Percentiles rank a stretch among this genome's conserved stretches.
Evolutionary conservation across 2,797 vertebrate genomes (phyloP).

Genomic region (Tolypeutes matacus): DNA sequence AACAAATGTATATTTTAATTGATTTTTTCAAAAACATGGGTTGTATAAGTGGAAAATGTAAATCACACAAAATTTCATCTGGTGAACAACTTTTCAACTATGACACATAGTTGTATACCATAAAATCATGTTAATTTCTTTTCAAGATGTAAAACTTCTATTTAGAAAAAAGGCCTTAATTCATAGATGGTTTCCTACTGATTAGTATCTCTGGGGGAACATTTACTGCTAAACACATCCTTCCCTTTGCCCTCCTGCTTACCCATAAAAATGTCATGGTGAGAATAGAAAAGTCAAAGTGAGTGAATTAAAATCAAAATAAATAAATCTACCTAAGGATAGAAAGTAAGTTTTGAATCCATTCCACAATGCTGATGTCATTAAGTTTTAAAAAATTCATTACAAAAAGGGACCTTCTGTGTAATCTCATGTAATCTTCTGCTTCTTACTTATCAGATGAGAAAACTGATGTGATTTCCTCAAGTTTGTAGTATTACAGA

Average conservation of each 20-base stretch:
- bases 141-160: neutral
- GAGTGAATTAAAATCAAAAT: neutral
- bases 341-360: neutral
- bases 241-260: neutral
- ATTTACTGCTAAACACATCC: neutral
- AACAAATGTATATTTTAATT: neutral
- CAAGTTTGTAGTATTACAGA: neutral
- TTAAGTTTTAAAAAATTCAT: neutral
- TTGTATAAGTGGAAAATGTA: constrained; percentile 8
- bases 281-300: constrained; percentile 25
- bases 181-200: neutral
- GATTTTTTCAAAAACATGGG: neutral
- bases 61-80: neutral
- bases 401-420: neutral
- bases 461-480: neutral
- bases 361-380: neutral
- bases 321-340: neutral
- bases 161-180: neutral
- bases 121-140: constrained; percentile 15
- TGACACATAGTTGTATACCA: neutral
- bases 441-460: neutral
- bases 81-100: neutral
- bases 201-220: neutral
- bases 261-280: neutral
- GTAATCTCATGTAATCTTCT: neutral